These are phyloP conservation scores for Phyllopteryx taeniolatus DNA, from an alignment of 2,113 vertebrate genomes.

Conservation along the genomic window DNA sequence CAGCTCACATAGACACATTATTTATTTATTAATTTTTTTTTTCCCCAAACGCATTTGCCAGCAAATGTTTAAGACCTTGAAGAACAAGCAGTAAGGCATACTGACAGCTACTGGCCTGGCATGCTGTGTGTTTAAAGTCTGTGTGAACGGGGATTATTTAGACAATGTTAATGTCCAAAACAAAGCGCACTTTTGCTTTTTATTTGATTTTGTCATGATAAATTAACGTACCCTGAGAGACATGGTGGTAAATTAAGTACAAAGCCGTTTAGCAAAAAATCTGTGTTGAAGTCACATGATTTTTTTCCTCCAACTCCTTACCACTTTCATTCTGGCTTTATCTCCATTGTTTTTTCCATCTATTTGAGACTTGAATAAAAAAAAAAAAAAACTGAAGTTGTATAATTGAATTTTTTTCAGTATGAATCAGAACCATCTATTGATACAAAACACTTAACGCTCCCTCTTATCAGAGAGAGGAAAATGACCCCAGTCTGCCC, in stretches of 20 bases:
- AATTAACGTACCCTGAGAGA: background rate
- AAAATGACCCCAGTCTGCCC: slow-evolving; percentile 75
- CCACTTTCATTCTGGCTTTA: slow-evolving; percentile 23
- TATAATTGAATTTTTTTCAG: slow-evolving; percentile 27
- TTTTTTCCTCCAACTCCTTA: slow-evolving; percentile 18
- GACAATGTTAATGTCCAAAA: background rate
- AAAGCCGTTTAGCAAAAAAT: background rate
- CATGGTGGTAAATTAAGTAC: background rate
- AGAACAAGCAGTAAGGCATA: background rate
- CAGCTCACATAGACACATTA: background rate
- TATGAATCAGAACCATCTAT: slow-evolving; percentile 13
- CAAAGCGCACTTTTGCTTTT: background rate
- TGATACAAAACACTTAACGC: background rate
- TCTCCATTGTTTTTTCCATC: slow-evolving; percentile 13
- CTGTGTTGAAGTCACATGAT: slow-evolving; percentile 2
- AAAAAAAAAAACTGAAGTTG: background rate
- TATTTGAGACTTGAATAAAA: background rate
- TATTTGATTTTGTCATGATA: background rate
- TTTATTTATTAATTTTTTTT: background rate
- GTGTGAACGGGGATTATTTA: background rate
- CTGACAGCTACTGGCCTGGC: background rate
- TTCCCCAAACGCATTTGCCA: too few species aligned
- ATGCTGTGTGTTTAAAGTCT: background rate
- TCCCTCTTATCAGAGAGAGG: slow-evolving; percentile 20
- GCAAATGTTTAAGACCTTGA: too few species aligned